Base-by-base conservation (phyloP, 2,113 vertebrate species). In the Vimba vimba region DNA sequence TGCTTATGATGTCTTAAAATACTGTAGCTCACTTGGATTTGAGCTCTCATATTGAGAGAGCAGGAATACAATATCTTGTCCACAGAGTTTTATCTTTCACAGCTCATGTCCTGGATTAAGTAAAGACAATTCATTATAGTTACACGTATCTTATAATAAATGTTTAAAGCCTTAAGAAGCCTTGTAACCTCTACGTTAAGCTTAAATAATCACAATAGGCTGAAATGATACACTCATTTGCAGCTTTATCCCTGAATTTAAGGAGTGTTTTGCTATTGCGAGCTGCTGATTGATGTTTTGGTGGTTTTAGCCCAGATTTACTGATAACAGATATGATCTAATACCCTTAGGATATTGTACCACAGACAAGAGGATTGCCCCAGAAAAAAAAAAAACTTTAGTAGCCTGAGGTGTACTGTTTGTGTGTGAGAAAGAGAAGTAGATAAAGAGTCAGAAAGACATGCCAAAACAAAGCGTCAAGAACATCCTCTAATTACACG, bases 281-380 rank as follows among this genome's bases (percentile, higher is more conserved):
- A n/a, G 57, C 43, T 27, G 36, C 9, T 57, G 27, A 50, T 50
- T 36, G 43, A 79, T 57, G 50, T 69, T 77, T 23, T n/a, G 62
- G 73, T 68, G 52, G 10, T 69, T 71, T 45, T 30, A 39, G 30
- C 73, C 71, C n/a, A 79, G 76, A 80, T 80, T 74, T 76, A 82
- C 39, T 64, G 71, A 87, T 50, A 82, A 59, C 25, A 86, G 68
- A 84, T 86, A 36, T 3, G n/a, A 83, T 88, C 66, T 74, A 62
- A 50, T 43, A 30, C 66, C 68, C 33, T 80, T 13, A 76, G 76
- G 27, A 76, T 79, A 69, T 19, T 80, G 75, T 52, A 79, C 7
- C 64, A 52, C 30, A 60, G 74, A 85, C 66, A 83, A 30, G 17
- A 77, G 47, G 79, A 76, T 60, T n/a, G 15, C 59, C 68, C 80